Conservation (phyloP, 2,113 vertebrate genomes). For the Sceloporus tristichus region DNA sequence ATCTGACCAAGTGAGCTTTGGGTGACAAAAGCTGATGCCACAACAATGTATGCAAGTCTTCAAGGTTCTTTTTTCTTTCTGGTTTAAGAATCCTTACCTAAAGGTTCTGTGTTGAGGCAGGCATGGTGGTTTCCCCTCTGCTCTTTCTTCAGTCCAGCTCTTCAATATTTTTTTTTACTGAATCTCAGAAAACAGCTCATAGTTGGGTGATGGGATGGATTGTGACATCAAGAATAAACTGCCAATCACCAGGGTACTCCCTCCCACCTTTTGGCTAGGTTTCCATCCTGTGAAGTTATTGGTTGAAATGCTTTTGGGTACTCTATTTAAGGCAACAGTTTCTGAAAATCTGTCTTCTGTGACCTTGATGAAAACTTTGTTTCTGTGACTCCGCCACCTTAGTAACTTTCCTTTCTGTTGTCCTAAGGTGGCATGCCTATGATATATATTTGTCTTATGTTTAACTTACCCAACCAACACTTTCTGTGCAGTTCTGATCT, state of each 20-base stretch:
- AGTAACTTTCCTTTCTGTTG: not conserved
- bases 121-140: constrained; percentile 29
- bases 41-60: not conserved
- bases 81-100: constrained; percentile 31
- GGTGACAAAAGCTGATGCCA: not conserved
- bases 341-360: not conserved
- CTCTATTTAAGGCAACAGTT: not conserved
- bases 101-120: not conserved
- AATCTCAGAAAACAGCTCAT: not conserved
- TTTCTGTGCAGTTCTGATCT: not conserved
- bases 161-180: not conserved
- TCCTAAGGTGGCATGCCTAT: not conserved
- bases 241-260: not conserved
- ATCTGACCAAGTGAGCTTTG: not conserved
- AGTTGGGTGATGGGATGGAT: not conserved
- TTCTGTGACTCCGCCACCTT: too few relatives aligned
- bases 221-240: not conserved
- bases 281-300: not conserved
- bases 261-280: not conserved
- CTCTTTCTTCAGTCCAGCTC: not conserved
- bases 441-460: not conserved
- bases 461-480: not conserved
- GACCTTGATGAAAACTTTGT: too few relatives aligned
- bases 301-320: constrained; percentile 2
- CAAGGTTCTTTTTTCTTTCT: not conserved